Percentiles rank a stretch among this genome's conserved stretches.
phyloP scores from a whole-genome alignment of 2,888 invertebrate species.

The Scaptomyza reducta region DNA sequence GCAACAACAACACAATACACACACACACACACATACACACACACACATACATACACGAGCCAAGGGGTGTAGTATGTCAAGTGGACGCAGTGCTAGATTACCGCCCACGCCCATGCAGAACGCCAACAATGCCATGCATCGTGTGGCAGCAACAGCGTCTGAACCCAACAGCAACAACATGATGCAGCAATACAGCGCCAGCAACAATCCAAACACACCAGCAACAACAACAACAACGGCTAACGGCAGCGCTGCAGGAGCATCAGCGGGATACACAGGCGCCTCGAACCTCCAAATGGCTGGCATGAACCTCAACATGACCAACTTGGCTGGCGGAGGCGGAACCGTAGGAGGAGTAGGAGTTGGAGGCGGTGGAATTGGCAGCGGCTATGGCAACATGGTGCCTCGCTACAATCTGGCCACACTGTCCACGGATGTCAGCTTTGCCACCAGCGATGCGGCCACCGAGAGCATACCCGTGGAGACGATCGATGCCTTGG shows the following conservation, averaged over 20 bases:
- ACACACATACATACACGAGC: slow-evolving; percentile 6
- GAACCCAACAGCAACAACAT: slow-evolving; percentile 80
- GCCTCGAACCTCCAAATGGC: slow-evolving; percentile 48
- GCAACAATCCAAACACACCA: slow-evolving; percentile 59
- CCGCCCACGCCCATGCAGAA: slow-evolving; percentile 82
- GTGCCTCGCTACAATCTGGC: slow-evolving; percentile 41
- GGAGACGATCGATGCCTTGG: slow-evolving; percentile 81
- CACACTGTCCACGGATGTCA: slow-evolving; percentile 39
- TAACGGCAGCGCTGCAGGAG: slow-evolving; percentile 35
- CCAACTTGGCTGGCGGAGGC: slow-evolving; percentile 19
- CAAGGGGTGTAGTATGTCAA: slow-evolving; percentile 79
- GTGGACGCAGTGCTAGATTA: slow-evolving; percentile 83
- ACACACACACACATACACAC: slow-evolving; percentile 9
- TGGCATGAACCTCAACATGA: slow-evolving; percentile 46
- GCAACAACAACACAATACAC: neutral
- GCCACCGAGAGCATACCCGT: slow-evolving; percentile 73
- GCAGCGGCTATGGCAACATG: slow-evolving; percentile 23
- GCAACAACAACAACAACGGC: slow-evolving; percentile 51
- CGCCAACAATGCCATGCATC: slow-evolving; percentile 67
- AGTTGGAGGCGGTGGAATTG: slow-evolving; percentile 9
- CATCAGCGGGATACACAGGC: slow-evolving; percentile 32
- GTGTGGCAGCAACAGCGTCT: slow-evolving; percentile 45
- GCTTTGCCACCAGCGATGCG: slow-evolving; percentile 60
- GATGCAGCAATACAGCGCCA: slow-evolving; percentile 66
- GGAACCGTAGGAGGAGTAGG: neutral